Evolutionary conservation across 2,888 invertebrate species (phyloP), one percentile per base, ranked within the genome.

Genomic region (Empis stercorea): DNA sequence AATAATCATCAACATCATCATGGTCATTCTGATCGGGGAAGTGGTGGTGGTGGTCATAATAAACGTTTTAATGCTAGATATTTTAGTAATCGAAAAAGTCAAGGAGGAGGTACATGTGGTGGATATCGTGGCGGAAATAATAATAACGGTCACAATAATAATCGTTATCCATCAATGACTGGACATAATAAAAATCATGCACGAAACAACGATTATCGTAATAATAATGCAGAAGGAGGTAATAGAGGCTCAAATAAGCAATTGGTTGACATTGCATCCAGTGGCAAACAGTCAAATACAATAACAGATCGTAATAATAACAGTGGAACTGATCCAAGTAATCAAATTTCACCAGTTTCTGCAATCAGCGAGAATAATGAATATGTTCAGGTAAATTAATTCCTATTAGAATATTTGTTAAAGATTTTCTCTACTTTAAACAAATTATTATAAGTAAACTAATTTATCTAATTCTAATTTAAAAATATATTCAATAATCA

Each of bases 341-440:
- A 52, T 30, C 59, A 59, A 49, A 51, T 51, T 20, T 58, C 59
- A 10, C 54, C 58, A 13, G 49, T 52, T 7, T 45, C 50, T 23
- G 48, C 51, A 13, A 36, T 45, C 13, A 36, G 46, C 1, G 53
- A 55, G 3, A 48, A 45, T 14, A 44, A 48, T 14, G 54, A 49
- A 2, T 39, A 48, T n/a, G 30, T 49, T 41, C 52, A 52, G 44
- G 51, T 54, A 10, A 30, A 30, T n/a, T 20, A 20, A 20, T 20
- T 20, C 20, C 3, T 20, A 20, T n/a, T 20, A 20, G 20, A 4
- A 4, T 4, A 4, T 20, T 20, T 20, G 3, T 20, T 20, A 20
- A 20, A 3, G 5, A 20, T 20, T 20, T 20, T 4, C 3, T 4
- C 3, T 20, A 20, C 20, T 20, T 20, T 20, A n/a, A n/a, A 20